A percentile compares a stretch with the other conserved stretches of the same genome.
phyloP scores from a whole-genome alignment of 2,113 vertebrate species.

The Dicrurus megarhynchus region DNA sequence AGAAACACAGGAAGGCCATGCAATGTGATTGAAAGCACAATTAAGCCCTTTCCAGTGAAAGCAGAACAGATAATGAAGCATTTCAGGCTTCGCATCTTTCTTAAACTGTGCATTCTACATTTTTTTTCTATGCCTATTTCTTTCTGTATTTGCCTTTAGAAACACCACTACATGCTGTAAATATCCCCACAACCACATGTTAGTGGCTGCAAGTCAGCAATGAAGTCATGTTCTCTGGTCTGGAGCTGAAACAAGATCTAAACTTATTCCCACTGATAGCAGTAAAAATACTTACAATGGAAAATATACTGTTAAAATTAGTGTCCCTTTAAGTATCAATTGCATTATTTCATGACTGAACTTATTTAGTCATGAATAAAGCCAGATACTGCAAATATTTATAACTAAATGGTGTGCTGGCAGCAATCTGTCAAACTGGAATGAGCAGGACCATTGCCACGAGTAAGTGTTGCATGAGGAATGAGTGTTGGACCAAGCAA shows the following conservation, averaged over 20 bases:
- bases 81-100: background rate
- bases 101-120: background rate
- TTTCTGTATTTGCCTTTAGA: background rate
- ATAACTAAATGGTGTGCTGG: background rate
- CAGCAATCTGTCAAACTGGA: background rate
- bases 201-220: background rate
- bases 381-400: slow-evolving; percentile 13
- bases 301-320: slow-evolving; percentile 1
- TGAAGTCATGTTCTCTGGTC: background rate
- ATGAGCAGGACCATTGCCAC: background rate
- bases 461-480: background rate
- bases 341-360: background rate
- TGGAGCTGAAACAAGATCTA: slow-evolving; percentile 10
- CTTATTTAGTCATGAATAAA: background rate
- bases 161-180: background rate
- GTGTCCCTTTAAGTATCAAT: background rate
- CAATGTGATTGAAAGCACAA: background rate
- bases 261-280: background rate
- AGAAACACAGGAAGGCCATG: background rate
- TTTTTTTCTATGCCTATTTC: background rate
- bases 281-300: background rate
- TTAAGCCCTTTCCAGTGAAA: background rate
- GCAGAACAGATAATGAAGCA: background rate
- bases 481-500: background rate
- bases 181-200: background rate